Conservation (phyloP, 2,113 vertebrate genomes). For the Noturus placidus region DNA sequence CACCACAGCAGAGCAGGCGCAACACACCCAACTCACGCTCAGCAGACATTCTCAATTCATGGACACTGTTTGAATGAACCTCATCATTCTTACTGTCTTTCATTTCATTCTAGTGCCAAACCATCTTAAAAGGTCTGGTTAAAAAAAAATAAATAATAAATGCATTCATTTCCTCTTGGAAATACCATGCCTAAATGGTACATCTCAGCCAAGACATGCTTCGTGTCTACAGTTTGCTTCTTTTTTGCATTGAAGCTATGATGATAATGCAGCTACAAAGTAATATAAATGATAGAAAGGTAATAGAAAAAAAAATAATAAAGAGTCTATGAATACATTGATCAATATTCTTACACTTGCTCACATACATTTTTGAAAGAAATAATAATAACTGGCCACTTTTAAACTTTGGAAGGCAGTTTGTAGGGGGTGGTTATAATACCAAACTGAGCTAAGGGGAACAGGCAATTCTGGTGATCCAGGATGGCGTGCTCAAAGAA, state of each 20-base stretch:
- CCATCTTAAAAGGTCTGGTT: not conserved
- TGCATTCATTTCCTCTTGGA: not conserved
- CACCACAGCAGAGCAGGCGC: conserved; percentile 16
- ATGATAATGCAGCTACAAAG: not conserved
- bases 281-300: not conserved
- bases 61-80: conserved; percentile 3
- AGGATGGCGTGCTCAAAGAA: not conserved
- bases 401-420: not conserved
- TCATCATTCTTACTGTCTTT: not conserved
- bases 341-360: not conserved
- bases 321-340: not conserved
- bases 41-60: conserved; percentile 23
- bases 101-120: not conserved
- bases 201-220: not conserved
- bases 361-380: not conserved
- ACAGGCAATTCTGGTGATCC: not conserved
- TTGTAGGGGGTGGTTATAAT: not conserved
- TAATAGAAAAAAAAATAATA: not conserved
- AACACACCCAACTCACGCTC: not conserved
- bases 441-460: not conserved
- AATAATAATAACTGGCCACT: not conserved
- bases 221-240: not conserved
- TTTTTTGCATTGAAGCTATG: not conserved
- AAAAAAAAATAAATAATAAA: not conserved
- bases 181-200: not conserved